phyloP scores from a whole-genome alignment of 2,797 vertebrate genomes.

The Takifugu rubripes region DNA sequence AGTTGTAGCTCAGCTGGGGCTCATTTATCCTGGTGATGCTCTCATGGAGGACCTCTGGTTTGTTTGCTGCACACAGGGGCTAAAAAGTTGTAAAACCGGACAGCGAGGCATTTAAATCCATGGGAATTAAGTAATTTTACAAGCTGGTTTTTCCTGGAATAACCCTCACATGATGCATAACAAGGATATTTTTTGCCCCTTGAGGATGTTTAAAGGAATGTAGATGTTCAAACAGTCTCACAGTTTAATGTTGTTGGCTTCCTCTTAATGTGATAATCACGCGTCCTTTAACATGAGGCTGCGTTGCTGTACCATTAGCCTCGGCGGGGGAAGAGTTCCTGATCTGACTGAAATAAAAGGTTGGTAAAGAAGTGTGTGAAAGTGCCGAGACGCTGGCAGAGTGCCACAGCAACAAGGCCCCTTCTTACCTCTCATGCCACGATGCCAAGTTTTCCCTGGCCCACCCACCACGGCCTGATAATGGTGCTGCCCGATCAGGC shows the following conservation, averaged over 20 bases:
- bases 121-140: neutral
- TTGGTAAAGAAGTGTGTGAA: conserved; percentile 28
- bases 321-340: conserved; percentile 14
- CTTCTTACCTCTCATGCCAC: conserved; percentile 33
- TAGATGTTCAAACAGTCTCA: neutral
- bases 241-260: conserved; percentile 6
- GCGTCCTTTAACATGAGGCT: neutral
- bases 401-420: conserved; percentile 34
- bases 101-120: neutral
- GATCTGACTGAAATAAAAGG: conserved; percentile 32
- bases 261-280: conserved; percentile 2
- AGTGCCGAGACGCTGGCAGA: conserved; percentile 25
- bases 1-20: conserved; percentile 8
- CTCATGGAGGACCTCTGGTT: conserved; percentile 17
- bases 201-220: too few species aligned
- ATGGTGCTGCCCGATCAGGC: conserved; percentile 24
- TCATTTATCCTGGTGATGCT: conserved; percentile 7
- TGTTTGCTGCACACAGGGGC: neutral
- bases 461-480: conserved; percentile 46
- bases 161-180: too few species aligned
- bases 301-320: neutral
- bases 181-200: too few species aligned
- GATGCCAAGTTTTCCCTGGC: conserved; percentile 43
- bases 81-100: neutral
- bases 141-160: neutral